Conservation (phyloP, 2,113 vertebrate species). For the Herpetotheres cachinnans region DNA sequence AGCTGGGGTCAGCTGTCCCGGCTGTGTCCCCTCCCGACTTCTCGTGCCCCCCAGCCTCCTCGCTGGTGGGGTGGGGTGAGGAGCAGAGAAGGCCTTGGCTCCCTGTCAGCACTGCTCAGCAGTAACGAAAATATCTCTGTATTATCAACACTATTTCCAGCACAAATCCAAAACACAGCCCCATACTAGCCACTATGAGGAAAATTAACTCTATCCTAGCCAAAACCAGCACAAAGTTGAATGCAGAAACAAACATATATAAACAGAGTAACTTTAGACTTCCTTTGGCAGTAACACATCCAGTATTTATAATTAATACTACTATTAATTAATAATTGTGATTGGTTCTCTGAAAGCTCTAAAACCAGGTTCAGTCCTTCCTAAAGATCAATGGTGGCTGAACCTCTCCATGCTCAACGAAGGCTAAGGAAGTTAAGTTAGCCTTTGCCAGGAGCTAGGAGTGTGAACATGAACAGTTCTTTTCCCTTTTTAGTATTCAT, state of each 20-base stretch:
- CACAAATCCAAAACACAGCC: no score
- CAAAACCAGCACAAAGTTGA: not conserved
- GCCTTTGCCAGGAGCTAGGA: conserved; percentile 8
- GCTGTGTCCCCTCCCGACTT: no score
- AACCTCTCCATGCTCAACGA: not conserved
- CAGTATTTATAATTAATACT: not conserved
- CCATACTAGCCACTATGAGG: no score
- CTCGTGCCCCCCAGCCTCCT: no score
- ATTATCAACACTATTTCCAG: no score
- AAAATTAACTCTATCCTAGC: no score
- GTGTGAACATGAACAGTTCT: not conserved
- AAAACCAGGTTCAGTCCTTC: not conserved
- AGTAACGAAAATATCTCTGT: no score
- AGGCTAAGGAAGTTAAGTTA: not conserved
- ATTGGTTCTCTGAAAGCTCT: not conserved
- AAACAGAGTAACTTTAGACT: not conserved
- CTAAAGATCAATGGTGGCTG: not conserved
- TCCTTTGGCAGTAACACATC: not conserved
- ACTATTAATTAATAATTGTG: not conserved
- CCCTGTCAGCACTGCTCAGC: no score
- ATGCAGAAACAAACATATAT: not conserved
- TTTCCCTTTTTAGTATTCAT: conserved; percentile 42
- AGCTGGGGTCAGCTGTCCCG: no score
- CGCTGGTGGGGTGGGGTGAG: no score
- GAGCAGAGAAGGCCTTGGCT: no score